These are phyloP conservation scores for Rotaria sp. DNA, from an alignment of 2,888 invertebrate genomes.

Conservation along the genomic window DNA sequence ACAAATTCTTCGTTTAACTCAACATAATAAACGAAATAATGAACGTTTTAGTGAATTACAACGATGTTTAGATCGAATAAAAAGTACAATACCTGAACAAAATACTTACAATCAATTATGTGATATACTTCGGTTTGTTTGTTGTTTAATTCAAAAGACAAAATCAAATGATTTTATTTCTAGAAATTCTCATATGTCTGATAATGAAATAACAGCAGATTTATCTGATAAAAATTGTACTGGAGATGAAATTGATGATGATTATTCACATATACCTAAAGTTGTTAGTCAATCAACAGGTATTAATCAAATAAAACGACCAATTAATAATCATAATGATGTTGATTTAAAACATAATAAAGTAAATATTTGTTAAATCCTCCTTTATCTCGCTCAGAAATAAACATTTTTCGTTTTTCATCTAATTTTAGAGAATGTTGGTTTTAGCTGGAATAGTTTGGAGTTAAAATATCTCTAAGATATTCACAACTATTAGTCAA, in stretches of 20 bases:
- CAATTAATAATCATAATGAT: not conserved
- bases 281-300: conserved; percentile 16
- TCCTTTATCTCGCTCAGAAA: too few species aligned
- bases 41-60: not conserved
- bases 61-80: not conserved
- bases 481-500: too few species aligned
- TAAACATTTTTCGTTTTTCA: too few species aligned
- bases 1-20: conserved; percentile 20
- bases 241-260: not conserved
- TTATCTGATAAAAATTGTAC: conserved; percentile 21
- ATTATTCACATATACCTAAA: not conserved
- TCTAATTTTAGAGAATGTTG: too few species aligned
- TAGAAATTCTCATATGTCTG: not conserved
- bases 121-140: not conserved
- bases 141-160: not conserved
- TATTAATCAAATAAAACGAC: not conserved
- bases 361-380: not conserved
- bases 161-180: not conserved
- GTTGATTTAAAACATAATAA: not conserved
- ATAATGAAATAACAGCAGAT: not conserved
- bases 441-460: too few species aligned
- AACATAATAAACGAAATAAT: conserved; percentile 3
- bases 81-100: not conserved
- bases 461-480: too few species aligned
- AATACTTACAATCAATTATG: not conserved